These are phyloP conservation scores for Pica pica DNA, from an alignment of 2,113 vertebrate genomes.

Conservation along the genomic window DNA sequence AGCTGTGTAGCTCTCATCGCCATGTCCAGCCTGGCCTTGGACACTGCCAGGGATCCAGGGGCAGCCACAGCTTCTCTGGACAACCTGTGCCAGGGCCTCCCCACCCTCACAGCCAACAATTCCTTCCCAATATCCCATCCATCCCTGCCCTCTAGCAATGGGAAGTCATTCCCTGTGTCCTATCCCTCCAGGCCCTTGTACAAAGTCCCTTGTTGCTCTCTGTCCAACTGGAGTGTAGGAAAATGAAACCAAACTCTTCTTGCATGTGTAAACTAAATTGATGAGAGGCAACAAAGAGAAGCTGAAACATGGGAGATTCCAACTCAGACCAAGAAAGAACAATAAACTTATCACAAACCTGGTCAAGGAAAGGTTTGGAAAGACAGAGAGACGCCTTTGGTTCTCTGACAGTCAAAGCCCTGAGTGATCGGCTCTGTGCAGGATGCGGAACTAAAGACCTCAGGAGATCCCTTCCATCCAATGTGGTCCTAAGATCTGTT, in stretches of 20 bases:
- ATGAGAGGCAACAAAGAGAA: neutral
- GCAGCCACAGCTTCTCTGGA: neutral
- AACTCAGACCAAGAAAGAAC: neutral
- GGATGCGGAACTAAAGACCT: neutral
- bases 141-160: neutral
- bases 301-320: neutral
- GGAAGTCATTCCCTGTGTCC: neutral
- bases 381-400: neutral
- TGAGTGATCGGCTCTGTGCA: neutral
- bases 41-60: neutral
- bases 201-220: neutral
- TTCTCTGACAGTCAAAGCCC: neutral
- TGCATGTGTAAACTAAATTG: neutral
- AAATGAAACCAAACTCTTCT: neutral
- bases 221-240: neutral
- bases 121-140: neutral
- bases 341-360: neutral
- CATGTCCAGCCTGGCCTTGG: neutral
- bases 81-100: accelerated
- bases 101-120: accelerated
- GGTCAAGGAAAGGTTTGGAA: neutral
- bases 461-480: accelerated
- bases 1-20: neutral
- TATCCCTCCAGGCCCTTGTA: neutral
- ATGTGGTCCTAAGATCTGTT: neutral